Evolutionary conservation across 2,797 vertebrate genomes (phyloP).

Genomic region (Neosalanx taihuensis): DNA sequence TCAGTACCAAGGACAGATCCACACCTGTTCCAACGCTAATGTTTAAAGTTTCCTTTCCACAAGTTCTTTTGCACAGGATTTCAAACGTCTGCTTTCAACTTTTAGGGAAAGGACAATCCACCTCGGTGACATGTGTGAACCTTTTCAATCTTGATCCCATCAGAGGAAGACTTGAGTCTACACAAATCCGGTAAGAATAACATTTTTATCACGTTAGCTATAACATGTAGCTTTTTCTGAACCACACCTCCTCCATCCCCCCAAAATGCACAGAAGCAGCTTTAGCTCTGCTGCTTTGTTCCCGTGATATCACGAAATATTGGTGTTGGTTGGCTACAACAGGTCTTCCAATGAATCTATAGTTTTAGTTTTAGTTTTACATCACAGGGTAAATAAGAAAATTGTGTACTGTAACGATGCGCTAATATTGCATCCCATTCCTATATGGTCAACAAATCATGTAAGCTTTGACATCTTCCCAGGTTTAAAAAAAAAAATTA

Average conservation of each 20-base stretch:
- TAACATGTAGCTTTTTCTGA: neutral
- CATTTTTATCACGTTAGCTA: neutral
- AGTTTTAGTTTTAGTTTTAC: no score
- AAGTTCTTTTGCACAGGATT: constrained; percentile 8
- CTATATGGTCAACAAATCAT: no score
- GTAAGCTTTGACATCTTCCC: no score
- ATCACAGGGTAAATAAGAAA: no score
- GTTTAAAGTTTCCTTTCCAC: constrained; percentile 42
- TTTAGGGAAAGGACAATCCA: neutral
- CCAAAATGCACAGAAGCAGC: no score
- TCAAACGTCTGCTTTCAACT: neutral
- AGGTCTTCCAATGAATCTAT: no score
- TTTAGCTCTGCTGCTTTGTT: no score
- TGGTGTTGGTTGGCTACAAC: no score
- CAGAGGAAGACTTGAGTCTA: neutral
- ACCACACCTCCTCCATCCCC: neutral
- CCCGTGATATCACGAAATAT: no score
- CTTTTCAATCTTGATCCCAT: constrained; percentile 1
- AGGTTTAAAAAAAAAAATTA: no score
- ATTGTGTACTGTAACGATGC: no score
- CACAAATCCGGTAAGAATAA: neutral
- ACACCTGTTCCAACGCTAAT: constrained; percentile 29
- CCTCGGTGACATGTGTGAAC: neutral
- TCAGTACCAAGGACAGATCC: constrained; percentile 76
- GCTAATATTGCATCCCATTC: no score